Base-by-base conservation (phyloP, 2,113 vertebrate species). In the Muntiacus muntjak region DNA sequence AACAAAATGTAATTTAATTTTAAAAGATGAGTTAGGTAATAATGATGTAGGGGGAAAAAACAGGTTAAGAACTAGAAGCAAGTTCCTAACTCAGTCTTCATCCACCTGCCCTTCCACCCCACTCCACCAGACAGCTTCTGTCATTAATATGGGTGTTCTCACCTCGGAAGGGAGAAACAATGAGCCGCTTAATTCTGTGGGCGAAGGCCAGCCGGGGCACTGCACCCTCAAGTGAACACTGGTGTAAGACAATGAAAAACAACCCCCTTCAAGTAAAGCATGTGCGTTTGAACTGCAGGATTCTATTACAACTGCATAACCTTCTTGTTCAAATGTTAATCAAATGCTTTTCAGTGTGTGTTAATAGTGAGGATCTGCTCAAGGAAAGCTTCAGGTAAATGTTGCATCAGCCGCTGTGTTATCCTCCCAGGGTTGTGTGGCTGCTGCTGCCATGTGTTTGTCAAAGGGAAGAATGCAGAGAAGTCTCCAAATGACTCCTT, bases 261-360 rank as follows among this genome's bases (percentile, higher is more conserved):
- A 58, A 33, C 57, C 87, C 95, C 98, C 50, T 50, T 97, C 78
- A 79, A 97, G 96, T 96, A 94, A 95, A 89, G 19, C 74, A 85
- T 97, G 96, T 94, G 85, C 36, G 19, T 91, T 86, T 89, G 78
- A 97, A 87, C 81, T 55, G 54, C 78, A 84, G 79, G 78, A 96
- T 87, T 94, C 40, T 89, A 64, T 81, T 89, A 82, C 43, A 91
- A 89, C 47, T 79, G 97, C 5, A 5, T 97, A 98, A 97, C 54
- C 92, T 98, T 55, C 87, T 92, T 95, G 64, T 94, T 98, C 89
- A 98, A 96, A 97, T 96, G 81, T 97, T 98, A 98, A 97, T 97
- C 97, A 98, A 98, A 92, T 96, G 85, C 45, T 97, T 98, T 88
- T 94, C 93, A 92, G 60, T 82, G 2, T 74, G 76, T 88, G 97